Percentiles rank a stretch among this genome's conserved stretches.
Evolutionary conservation across 2,113 vertebrate species (phyloP).

Genomic region (Tetrax tetrax): DNA sequence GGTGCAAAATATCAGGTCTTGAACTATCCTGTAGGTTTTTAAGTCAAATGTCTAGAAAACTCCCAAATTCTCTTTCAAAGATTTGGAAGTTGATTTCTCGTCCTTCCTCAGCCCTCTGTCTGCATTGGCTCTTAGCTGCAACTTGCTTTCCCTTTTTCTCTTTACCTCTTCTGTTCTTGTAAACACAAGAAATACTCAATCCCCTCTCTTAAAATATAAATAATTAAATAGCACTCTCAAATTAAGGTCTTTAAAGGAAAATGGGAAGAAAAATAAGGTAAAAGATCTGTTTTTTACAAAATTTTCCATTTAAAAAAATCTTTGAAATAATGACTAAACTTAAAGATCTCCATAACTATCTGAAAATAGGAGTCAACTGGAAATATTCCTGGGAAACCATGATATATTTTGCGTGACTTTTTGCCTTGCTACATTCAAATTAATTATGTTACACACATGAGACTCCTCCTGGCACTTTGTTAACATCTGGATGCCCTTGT

Average conservation of each 20-base stretch:
- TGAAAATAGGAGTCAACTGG: background rate
- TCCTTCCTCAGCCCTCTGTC: background rate
- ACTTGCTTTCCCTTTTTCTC: background rate
- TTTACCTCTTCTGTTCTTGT: background rate
- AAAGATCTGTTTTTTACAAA: background rate
- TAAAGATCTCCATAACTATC: background rate
- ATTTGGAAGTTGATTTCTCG: background rate
- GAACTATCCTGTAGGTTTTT: background rate
- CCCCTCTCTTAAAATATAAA: background rate
- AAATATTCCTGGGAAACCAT: background rate
- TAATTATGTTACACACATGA: conserved; percentile 5
- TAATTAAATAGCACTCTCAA: background rate
- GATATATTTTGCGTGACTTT: background rate
- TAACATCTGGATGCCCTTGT: conserved; percentile 33
- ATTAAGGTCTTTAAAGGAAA: background rate
- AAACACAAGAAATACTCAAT: background rate
- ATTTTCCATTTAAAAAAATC: background rate
- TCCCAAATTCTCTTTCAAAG: background rate
- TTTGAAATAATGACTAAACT: background rate
- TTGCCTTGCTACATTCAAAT: background rate
- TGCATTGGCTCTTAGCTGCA: background rate
- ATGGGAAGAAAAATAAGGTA: background rate
- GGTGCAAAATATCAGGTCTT: background rate
- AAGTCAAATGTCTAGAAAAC: background rate
- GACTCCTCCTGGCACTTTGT: background rate